Evolutionary conservation across 2,113 vertebrate genomes (phyloP).

Genomic region (sheep (Ovis aries)): DNA sequence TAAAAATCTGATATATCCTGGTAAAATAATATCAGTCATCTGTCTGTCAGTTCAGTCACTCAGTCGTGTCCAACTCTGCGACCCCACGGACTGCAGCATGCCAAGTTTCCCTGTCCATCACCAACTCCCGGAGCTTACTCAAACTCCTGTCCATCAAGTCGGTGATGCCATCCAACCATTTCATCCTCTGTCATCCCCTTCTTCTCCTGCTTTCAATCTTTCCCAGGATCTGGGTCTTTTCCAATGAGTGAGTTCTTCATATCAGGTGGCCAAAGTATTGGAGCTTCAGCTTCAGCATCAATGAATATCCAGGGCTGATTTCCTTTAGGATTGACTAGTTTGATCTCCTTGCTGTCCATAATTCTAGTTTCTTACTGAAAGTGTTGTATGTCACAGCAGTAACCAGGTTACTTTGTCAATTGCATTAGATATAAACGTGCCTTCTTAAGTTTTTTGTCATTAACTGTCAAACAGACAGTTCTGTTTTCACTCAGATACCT

Average conservation of each 20-base stretch:
- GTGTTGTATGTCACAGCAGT: neutral
- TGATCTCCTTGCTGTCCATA: neutral
- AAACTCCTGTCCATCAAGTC: neutral
- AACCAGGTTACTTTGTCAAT: neutral
- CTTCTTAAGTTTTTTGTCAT: neutral
- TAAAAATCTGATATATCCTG: neutral
- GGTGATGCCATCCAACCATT: neutral
- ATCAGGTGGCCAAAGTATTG: neutral
- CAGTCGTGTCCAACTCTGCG: fast-evolving
- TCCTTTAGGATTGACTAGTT: neutral
- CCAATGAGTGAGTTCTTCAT: neutral
- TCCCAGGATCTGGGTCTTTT: neutral
- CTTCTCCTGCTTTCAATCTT: neutral
- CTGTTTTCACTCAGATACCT: neutral
- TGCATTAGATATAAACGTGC: neutral
- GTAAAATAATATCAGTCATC: neutral
- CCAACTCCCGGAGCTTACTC: neutral
- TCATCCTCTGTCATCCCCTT: neutral
- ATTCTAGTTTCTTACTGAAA: neutral
- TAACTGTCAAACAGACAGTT: neutral
- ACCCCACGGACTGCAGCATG: neutral
- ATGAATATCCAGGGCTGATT: neutral
- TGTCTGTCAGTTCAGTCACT: neutral
- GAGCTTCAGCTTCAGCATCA: neutral
- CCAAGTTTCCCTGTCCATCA: neutral